Base-by-base conservation (phyloP, 2,797 vertebrate species). In the Pseudochaenichthys georgianus region DNA sequence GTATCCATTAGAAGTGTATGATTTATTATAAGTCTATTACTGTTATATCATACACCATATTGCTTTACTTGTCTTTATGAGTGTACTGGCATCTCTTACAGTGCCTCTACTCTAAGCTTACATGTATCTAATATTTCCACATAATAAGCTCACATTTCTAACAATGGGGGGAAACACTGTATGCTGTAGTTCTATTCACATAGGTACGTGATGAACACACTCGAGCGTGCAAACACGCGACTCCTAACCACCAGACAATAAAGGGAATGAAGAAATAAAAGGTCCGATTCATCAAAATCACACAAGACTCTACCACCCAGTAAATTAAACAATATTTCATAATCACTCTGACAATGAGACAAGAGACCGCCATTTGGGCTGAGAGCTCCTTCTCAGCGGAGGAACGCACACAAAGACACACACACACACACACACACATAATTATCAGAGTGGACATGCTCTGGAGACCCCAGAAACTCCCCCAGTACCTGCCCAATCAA, bases 251-350 rank as follows among this genome's bases (percentile, higher is more conserved):
- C 92, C 67, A 92, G 91, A 92, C 95, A 95, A 95, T 95, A 95
- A 94, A 91, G 93, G 89, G 93, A 95, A 94, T 91, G 91, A 95
- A 94, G 93, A 96, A 96, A 96, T 95, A 94, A 96, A 94, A 95
- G 94, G 72, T 94, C 92, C 5, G 83, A 96, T 97, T 96, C 95
- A 95, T 96, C 95, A 96, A 94, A 95, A 90, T 94, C 95, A 94
- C 82, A 88, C 93, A 92, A 87, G 89, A 93, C 92, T 95, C 94
- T 73, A 89, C 88, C 85, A 84, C 88, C 94, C 92, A 92, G 95
- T 94, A 97, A 96, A 96, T 96, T 95, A 96, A 96, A 96, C 94
- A 95, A 96, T 96, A 95, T 96, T 96, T 97, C 96, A 96, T 97
- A 97, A 98, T 98, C 95, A 96, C 94, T 93, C 92, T 95, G 92